Evolutionary conservation across 1,140 invertebrate species (phyloP).

Genomic region (Lysiphlebus fabarum): DNA sequence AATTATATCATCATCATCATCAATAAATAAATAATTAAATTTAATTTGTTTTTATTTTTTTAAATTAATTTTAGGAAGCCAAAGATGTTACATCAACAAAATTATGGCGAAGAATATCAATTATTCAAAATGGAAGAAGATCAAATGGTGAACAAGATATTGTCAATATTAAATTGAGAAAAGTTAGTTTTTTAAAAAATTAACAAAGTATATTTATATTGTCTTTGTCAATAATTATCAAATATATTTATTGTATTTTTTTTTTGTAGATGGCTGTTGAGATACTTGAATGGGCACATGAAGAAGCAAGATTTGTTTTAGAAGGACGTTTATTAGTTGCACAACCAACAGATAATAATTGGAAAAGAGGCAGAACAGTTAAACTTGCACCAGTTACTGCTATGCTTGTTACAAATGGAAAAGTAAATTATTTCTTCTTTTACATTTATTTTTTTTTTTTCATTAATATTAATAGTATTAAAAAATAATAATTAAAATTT

Average conservation of each 20-base stretch:
- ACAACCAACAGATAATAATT: slow-evolving; percentile 84
- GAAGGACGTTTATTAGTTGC: slow-evolving; percentile 83
- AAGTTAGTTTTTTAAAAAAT: slow-evolving; percentile 50
- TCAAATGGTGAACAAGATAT: slow-evolving; percentile 77
- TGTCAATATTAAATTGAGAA: slow-evolving; percentile 81
- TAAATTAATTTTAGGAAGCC: slow-evolving; percentile 62
- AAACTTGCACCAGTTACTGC: slow-evolving; percentile 85
- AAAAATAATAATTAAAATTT: too few species aligned
- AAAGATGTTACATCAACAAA: slow-evolving; percentile 84
- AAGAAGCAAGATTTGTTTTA: slow-evolving; percentile 82
- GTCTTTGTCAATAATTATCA: slow-evolving; percentile 11
- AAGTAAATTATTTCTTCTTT: slow-evolving; percentile 56
- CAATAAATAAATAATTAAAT: not conserved
- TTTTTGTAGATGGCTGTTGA: slow-evolving; percentile 77
- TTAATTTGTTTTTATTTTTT: not conserved
- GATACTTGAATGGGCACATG: slow-evolving; percentile 88
- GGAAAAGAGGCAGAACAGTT: slow-evolving; percentile 80
- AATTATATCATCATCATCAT: slow-evolving; percentile 13
- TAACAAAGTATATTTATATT: slow-evolving; percentile 12
- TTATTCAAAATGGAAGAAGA: slow-evolving; percentile 67
- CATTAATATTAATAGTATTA: too few species aligned
- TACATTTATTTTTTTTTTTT: slow-evolving; percentile 1
- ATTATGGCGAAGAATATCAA: slow-evolving; percentile 84
- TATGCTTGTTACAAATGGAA: slow-evolving; percentile 82
- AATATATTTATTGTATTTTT: slow-evolving; percentile 11